Conservation (phyloP, 2,113 vertebrate genomes). For the Carollia perspicillata region DNA sequence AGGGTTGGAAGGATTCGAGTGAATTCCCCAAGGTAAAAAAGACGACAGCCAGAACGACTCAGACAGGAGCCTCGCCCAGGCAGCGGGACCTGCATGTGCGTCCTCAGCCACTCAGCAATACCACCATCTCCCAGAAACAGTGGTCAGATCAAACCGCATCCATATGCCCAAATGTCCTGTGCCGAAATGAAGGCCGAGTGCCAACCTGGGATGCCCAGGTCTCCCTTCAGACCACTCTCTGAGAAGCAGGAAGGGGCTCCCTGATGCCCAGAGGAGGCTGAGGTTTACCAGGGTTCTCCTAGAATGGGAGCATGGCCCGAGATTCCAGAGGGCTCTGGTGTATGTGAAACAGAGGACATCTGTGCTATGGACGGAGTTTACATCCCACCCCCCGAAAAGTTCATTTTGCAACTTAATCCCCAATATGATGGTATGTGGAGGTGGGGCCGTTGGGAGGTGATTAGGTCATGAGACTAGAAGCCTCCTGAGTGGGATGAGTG, state of each 20-base stretch:
- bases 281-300: background rate
- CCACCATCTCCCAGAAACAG: background rate
- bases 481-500: background rate
- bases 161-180: background rate
- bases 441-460: too few relatives aligned
- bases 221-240: background rate
- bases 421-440: background rate
- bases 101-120: background rate
- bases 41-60: background rate
- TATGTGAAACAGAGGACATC: background rate
- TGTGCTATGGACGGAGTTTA: background rate
- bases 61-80: background rate
- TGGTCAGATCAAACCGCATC: background rate
- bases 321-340: background rate
- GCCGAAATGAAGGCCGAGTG: background rate
- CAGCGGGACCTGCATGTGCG: background rate
- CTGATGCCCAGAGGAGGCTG: background rate
- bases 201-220: background rate
- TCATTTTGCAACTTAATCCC: background rate
- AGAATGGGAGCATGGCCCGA: background rate
- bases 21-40: background rate
- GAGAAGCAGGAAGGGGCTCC: background rate
- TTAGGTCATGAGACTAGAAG: background rate
- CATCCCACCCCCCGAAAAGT: background rate
- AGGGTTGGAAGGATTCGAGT: background rate